Percentiles rank a stretch among this genome's conserved stretches.
Evolutionary conservation across 2,888 invertebrate species (phyloP).

Genomic region (Melanophora roralis): DNA sequence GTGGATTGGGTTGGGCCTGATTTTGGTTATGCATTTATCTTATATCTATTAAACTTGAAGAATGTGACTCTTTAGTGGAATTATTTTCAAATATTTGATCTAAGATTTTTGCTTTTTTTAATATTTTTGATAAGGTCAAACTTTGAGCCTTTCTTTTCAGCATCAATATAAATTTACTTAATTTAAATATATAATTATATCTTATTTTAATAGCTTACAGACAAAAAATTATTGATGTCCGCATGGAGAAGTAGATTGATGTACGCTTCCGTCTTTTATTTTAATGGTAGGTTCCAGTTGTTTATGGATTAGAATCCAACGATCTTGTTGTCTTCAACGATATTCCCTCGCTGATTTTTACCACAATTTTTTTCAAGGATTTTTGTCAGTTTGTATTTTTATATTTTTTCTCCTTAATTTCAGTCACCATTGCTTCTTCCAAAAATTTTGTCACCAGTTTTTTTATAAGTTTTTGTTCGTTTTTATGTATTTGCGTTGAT

Average conservation of each 20-base stretch:
- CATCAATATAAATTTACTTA: not conserved
- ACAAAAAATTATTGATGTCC: not conserved
- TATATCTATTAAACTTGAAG: not conserved
- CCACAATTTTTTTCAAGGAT: too few species aligned
- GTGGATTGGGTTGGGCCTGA: not conserved
- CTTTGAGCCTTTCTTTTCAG: conserved; percentile 4
- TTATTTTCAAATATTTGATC: not conserved
- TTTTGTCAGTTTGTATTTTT: too few species aligned
- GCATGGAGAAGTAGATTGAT: conserved; percentile 17
- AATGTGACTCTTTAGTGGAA: not conserved
- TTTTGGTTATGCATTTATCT: not conserved
- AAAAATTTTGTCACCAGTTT: too few species aligned
- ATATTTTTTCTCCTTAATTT: too few species aligned
- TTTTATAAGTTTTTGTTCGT: too few species aligned
- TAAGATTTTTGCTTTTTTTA: not conserved
- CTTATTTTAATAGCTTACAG: conserved; percentile 1
- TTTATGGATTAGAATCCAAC: too few species aligned
- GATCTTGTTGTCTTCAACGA: not conserved
- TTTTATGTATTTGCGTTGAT: too few species aligned
- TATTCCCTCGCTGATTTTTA: too few species aligned
- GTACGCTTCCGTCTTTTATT: too few species aligned
- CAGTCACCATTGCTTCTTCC: too few species aligned
- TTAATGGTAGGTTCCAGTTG: too few species aligned
- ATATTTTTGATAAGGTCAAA: not conserved
- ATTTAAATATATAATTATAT: not conserved